phyloP scores from a whole-genome alignment of 2,113 vertebrate genomes.

The Cinclus mexicanus region DNA sequence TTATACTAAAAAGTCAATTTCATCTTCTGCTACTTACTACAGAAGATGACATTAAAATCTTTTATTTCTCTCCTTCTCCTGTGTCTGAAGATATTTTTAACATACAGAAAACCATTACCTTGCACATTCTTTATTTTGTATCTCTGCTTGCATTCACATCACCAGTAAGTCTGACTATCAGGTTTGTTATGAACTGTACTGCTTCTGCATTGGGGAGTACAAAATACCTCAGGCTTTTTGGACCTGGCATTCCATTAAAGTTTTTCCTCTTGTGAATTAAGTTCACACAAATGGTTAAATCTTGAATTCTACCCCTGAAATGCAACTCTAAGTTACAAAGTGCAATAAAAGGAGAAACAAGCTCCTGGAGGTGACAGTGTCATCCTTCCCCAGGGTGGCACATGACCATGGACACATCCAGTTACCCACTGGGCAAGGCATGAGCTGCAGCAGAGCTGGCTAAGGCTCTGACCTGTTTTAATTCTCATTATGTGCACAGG shows the following conservation, averaged over 20 bases:
- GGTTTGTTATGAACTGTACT: background rate
- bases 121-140: background rate
- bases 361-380: background rate
- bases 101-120: background rate
- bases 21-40: background rate
- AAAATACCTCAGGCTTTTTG: background rate
- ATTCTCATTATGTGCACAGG: background rate
- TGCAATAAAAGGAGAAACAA: background rate
- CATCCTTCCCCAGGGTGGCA: background rate
- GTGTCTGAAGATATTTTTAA: background rate
- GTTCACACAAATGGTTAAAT: background rate
- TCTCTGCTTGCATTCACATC: background rate
- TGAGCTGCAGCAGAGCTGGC: background rate
- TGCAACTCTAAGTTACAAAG: background rate
- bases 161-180: background rate
- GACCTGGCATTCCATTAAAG: background rate
- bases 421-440: background rate
- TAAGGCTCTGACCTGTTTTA: background rate
- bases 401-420: background rate
- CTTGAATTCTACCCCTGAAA: background rate
- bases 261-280: background rate
- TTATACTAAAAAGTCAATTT: background rate
- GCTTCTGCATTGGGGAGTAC: background rate
- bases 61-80: background rate
- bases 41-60: background rate